Conservation (phyloP, 2,113 vertebrate genomes). For the Talpa occidentalis region DNA sequence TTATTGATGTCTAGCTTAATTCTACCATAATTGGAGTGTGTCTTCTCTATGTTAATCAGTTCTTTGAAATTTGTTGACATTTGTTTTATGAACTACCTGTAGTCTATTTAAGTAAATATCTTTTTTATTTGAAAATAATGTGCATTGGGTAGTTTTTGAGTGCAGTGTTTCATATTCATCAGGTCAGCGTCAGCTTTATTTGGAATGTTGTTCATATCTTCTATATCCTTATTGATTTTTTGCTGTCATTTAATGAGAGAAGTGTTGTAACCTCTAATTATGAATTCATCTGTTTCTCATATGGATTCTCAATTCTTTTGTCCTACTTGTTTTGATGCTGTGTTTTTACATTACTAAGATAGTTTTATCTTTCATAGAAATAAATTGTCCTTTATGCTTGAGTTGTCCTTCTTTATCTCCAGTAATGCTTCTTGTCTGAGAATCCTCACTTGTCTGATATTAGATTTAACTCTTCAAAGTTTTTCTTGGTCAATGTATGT, state of each 20-base stretch:
- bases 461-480: neutral
- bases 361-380: neutral
- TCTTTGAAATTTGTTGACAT: neutral
- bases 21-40: neutral
- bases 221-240: neutral
- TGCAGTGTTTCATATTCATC: neutral
- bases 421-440: neutral
- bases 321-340: neutral
- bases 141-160: neutral
- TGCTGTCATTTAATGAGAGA: neutral
- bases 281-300: neutral
- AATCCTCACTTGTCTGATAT: neutral
- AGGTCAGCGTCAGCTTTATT: neutral
- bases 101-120: neutral
- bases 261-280: neutral
- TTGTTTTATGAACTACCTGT: neutral
- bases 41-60: neutral
- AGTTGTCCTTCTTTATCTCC: neutral
- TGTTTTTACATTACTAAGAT: neutral
- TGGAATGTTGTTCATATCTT: neutral
- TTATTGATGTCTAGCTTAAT: neutral
- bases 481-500: neutral
- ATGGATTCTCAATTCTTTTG: constrained; percentile 1
- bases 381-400: neutral
- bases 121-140: neutral